Percentiles rank a stretch among this genome's conserved stretches.
Evolutionary conservation across 2,797 vertebrate genomes (phyloP).

Genomic region (Anguilla pacifica): DNA sequence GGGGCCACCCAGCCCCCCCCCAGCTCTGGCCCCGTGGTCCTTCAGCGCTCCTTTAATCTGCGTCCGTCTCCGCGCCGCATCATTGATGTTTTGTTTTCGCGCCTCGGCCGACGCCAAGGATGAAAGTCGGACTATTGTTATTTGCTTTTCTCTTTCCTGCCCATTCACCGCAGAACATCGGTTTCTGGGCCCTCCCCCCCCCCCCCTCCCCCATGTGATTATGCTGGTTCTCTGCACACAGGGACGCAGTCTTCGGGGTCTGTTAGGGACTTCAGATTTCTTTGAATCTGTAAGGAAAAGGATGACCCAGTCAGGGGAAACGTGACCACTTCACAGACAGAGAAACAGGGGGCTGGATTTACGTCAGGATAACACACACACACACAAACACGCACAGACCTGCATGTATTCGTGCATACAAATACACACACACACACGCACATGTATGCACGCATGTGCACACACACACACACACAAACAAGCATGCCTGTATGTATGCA

Average conservation of each 20-base stretch:
- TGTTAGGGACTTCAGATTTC: slow-evolving; percentile 62
- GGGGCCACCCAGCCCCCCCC: neutral
- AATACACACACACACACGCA: neutral
- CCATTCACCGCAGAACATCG: slow-evolving; percentile 22
- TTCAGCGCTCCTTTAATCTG: slow-evolving; percentile 50
- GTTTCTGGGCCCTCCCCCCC: slow-evolving; percentile 35
- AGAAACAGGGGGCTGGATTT: slow-evolving; percentile 33
- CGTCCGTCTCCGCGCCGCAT: slow-evolving; percentile 21
- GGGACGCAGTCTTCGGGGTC: slow-evolving; percentile 57
- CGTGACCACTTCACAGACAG: neutral
- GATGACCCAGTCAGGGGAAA: slow-evolving; percentile 2
- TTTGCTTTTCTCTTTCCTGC: neutral
- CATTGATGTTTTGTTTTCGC: slow-evolving; percentile 43
- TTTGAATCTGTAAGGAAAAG: slow-evolving; percentile 64
- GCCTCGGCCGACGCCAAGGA: slow-evolving; percentile 42
- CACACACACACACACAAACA: neutral
- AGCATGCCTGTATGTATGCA: no score
- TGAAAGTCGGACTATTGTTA: slow-evolving; percentile 49
- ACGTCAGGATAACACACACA: neutral
- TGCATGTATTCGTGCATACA: neutral
- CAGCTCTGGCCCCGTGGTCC: slow-evolving; percentile 18
- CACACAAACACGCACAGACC: neutral
- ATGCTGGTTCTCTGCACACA: slow-evolving; percentile 35
- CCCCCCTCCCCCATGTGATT: slow-evolving; percentile 22
- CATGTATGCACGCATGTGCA: no score